These are phyloP conservation scores for Nyctibius bracteatus DNA, from an alignment of 2,113 vertebrate species.

Conservation along the genomic window DNA sequence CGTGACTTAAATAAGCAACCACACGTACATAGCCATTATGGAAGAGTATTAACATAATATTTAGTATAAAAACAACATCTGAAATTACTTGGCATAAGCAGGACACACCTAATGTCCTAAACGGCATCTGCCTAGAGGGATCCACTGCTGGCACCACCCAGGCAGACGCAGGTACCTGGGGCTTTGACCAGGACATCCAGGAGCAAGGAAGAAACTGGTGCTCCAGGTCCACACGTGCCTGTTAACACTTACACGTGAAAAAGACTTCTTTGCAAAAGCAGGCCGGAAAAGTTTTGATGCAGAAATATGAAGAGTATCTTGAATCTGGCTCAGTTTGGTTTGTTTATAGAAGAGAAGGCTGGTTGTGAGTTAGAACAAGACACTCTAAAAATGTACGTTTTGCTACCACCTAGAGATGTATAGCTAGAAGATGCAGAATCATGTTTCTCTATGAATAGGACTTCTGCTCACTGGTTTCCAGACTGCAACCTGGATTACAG, in stretches of 20 bases:
- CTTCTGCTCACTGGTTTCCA: neutral
- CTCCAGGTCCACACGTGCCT: neutral
- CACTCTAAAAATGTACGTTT: neutral
- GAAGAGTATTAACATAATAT: neutral
- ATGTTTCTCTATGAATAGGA: neutral
- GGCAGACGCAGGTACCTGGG: neutral
- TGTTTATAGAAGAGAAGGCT: neutral
- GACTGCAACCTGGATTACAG: neutral
- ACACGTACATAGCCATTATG: neutral
- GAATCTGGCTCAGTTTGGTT: neutral
- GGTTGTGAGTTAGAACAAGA: neutral
- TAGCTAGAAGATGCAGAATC: neutral
- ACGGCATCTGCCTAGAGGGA: neutral
- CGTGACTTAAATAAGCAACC: neutral
- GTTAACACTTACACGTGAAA: neutral
- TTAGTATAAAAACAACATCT: neutral
- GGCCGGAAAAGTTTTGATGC: neutral
- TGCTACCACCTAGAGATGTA: neutral
- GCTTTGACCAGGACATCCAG: neutral
- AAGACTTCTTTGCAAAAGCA: neutral
- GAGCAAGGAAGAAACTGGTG: neutral
- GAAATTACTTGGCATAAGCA: neutral
- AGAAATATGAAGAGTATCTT: neutral
- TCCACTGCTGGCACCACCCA: neutral
- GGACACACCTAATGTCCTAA: neutral